A percentile compares a stretch with the other conserved stretches of the same genome.
phyloP scores from a whole-genome alignment of 2,888 invertebrate species.

The Hypercompe scribonia region DNA sequence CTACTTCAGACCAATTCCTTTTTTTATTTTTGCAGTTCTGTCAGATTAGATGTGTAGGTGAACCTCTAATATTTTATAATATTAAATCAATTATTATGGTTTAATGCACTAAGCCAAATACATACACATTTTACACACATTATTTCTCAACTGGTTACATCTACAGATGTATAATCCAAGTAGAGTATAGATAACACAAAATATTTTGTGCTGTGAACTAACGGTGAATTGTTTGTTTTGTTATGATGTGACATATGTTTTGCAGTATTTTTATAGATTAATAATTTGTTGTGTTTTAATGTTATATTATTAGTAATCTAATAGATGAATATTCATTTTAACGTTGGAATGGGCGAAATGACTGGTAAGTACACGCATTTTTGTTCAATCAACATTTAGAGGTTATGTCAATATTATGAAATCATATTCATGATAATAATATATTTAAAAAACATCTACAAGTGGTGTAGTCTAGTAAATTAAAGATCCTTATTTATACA shows the following conservation, averaged over 20 bases:
- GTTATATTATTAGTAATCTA: not conserved
- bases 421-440: not conserved
- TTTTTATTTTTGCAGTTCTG: too few relatives aligned
- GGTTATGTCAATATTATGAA: slow-evolving; percentile 50
- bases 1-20: too few relatives aligned
- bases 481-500: not conserved
- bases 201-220: not conserved
- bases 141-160: not conserved
- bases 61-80: too few relatives aligned
- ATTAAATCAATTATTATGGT: too few relatives aligned
- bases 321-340: not conserved
- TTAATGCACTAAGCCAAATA: too few relatives aligned
- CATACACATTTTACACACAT: not conserved
- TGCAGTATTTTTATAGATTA: not conserved
- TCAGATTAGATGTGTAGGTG: too few relatives aligned
- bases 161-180: not conserved
- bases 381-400: not conserved
- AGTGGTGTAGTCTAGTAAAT: not conserved
- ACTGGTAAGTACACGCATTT: slow-evolving; percentile 29
- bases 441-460: not conserved
- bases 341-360: slow-evolving; percentile 7
- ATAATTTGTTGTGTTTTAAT: not conserved
- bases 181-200: slow-evolving; percentile 5
- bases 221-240: slow-evolving; percentile 13
- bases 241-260: slow-evolving; percentile 37